Conservation (phyloP, 2,797 vertebrate genomes). For the Sebastes minor region DNA sequence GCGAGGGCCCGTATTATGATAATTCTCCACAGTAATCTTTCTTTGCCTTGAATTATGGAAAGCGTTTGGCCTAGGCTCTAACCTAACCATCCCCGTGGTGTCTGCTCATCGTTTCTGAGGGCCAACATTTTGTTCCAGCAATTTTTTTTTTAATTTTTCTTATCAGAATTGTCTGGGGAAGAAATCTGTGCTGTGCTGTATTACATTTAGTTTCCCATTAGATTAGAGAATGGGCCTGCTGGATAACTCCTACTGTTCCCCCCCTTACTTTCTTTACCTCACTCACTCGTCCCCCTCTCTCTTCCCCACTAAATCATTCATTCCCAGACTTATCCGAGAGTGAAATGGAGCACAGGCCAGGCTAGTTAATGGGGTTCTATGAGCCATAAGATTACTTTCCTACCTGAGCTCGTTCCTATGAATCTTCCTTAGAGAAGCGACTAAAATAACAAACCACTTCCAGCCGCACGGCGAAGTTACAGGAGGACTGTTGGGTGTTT, state of each 20-base stretch:
- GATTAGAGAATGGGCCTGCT: slow-evolving; percentile 44
- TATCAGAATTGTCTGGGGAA: slow-evolving; percentile 39
- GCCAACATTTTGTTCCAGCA: slow-evolving; percentile 25
- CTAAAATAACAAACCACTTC: slow-evolving; percentile 67
- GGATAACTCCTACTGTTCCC: slow-evolving; percentile 31
- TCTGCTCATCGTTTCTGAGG: slow-evolving; percentile 22
- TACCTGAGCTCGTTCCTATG: slow-evolving; percentile 73
- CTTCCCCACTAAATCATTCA: slow-evolving; percentile 69
- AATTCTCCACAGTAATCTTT: slow-evolving; percentile 37
- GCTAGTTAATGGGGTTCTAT: slow-evolving; percentile 81
- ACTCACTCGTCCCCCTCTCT: slow-evolving; percentile 21
- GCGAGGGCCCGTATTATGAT: slow-evolving; percentile 29
- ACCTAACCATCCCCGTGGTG: slow-evolving; percentile 2
- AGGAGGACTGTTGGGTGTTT: slow-evolving; percentile 28
- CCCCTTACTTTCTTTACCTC: slow-evolving; percentile 31
- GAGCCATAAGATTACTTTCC: slow-evolving; percentile 80
- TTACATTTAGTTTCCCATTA: slow-evolving; percentile 64
- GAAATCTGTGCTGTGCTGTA: slow-evolving; percentile 37
- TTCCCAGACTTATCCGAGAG: slow-evolving; percentile 74
- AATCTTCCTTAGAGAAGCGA: slow-evolving; percentile 71
- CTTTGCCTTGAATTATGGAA: slow-evolving; percentile 43
- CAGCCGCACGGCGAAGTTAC: slow-evolving; percentile 23
- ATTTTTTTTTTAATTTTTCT: not conserved
- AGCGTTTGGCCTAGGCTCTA: slow-evolving; percentile 22
- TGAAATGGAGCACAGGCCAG: slow-evolving; percentile 76